phyloP scores from a whole-genome alignment of 2,797 vertebrate species.

The Diplodus puntazzo region DNA sequence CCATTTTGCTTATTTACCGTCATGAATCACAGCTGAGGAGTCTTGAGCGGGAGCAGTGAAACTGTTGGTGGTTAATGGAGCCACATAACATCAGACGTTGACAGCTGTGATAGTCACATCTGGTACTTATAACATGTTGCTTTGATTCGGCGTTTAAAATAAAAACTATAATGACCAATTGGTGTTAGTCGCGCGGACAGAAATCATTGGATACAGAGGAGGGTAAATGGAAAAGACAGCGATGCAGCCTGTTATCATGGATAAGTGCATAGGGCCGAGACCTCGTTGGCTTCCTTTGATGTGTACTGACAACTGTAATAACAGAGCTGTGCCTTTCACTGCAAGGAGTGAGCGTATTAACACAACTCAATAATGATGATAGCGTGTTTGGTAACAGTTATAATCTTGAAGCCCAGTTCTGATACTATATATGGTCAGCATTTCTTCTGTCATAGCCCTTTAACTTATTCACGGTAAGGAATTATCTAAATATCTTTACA shows the following conservation, averaged over 20 bases:
- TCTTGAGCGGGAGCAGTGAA: constrained; percentile 51
- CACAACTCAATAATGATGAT: constrained; percentile 44
- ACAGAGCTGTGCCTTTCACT: constrained; percentile 50
- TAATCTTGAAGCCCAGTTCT: constrained; percentile 6
- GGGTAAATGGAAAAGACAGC: constrained; percentile 50
- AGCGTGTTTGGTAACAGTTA: constrained; percentile 8
- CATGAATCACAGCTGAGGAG: constrained; percentile 25
- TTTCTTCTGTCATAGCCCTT: neutral
- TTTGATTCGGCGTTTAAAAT: constrained; percentile 71
- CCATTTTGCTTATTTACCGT: constrained; percentile 37
- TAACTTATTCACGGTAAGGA: neutral
- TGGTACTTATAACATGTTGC: constrained; percentile 72
- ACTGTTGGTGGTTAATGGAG: constrained; percentile 64
- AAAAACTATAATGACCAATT: constrained; percentile 62
- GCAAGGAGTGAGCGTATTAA: constrained; percentile 40
- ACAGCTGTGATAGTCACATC: constrained; percentile 74
- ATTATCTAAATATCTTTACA: neutral
- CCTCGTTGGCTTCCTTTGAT: constrained; percentile 52
- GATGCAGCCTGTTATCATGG: constrained; percentile 71
- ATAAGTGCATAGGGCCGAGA: constrained; percentile 38
- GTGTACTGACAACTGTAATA: constrained; percentile 58
- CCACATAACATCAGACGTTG: constrained; percentile 66
- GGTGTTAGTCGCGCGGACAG: constrained; percentile 61
- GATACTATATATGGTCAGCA: neutral
- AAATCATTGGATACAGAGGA: constrained; percentile 59